Percentiles rank a stretch among this genome's conserved stretches.
Evolutionary conservation across 2,797 vertebrate species (phyloP).

Genomic region (Mastacembelus armatus): DNA sequence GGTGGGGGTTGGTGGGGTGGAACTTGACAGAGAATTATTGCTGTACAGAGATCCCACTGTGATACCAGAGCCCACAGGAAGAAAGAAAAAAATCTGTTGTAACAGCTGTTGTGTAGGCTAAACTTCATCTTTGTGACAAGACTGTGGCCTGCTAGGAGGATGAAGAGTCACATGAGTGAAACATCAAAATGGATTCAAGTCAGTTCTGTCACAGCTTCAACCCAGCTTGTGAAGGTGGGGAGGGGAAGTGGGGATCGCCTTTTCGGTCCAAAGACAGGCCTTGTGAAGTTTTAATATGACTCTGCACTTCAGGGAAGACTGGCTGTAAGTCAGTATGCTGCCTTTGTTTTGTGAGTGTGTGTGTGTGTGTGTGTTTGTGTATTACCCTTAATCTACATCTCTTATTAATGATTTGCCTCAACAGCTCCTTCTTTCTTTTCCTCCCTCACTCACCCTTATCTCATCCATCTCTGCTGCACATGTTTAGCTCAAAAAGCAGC

Average conservation of each 20-base stretch:
- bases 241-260: constrained; percentile 6
- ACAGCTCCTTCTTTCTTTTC: constrained; percentile 1
- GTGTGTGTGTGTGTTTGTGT: background rate
- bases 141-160: constrained; percentile 44
- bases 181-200: constrained; percentile 52
- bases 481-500: constrained; percentile 47
- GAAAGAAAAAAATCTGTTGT: constrained; percentile 48
- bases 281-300: constrained; percentile 20
- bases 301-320: background rate
- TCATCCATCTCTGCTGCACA: constrained; percentile 26
- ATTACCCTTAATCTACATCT: constrained; percentile 26
- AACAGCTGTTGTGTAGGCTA: constrained; percentile 62
- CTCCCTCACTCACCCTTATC: background rate
- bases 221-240: constrained; percentile 6
- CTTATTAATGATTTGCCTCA: constrained; percentile 45
- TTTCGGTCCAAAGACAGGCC: constrained; percentile 5
- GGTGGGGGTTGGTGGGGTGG: too few species aligned
- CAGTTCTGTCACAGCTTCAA: constrained; percentile 31
- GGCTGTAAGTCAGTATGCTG: constrained; percentile 32
- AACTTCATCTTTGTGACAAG: constrained; percentile 53
- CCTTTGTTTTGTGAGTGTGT: too few species aligned
- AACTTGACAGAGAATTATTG: constrained; percentile 33
- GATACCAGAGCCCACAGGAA: constrained; percentile 55
- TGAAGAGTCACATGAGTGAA: constrained; percentile 39
- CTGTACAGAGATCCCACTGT: constrained; percentile 63